These are phyloP conservation scores for Tetrax tetrax DNA, from an alignment of 2,113 vertebrate species.

Conservation along the genomic window DNA sequence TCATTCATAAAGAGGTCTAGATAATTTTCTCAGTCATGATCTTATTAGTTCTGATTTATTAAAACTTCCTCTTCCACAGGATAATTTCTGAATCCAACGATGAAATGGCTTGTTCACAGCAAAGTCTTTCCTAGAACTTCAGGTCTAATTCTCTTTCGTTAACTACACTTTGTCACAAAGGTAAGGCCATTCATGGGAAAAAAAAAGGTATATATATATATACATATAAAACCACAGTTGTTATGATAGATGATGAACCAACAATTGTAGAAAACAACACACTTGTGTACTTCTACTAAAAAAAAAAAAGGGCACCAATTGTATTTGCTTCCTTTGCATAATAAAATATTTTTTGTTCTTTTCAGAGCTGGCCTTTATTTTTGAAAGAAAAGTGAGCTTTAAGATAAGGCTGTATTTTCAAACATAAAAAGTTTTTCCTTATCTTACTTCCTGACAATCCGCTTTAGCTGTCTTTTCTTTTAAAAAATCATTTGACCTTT, in stretches of 20 bases:
- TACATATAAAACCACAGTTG: neutral
- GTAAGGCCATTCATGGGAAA: neutral
- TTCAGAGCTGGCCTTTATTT: neutral
- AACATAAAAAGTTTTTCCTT: conserved; percentile 46
- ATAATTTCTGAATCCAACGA: neutral
- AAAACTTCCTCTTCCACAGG: neutral
- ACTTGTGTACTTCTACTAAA: neutral
- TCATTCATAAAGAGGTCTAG: neutral
- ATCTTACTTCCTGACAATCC: conserved; percentile 39
- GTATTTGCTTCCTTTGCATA: neutral
- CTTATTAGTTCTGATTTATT: neutral
- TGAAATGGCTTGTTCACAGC: neutral
- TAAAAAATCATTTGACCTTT: conserved; percentile 27
- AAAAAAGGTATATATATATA: neutral
- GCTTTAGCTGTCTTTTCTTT: neutral
- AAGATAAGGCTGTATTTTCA: conserved; percentile 25
- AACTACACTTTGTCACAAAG: neutral
- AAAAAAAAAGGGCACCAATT: neutral
- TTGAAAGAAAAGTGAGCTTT: neutral
- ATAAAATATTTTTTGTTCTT: neutral
- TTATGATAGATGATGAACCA: neutral
- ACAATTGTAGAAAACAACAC: neutral
- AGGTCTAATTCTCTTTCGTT: neutral
- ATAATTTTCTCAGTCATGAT: neutral
- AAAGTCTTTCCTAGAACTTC: neutral